A percentile compares a stretch with the other conserved stretches of the same genome.
phyloP scores from a whole-genome alignment of 2,113 vertebrate species.

The Garra rufa region DNA sequence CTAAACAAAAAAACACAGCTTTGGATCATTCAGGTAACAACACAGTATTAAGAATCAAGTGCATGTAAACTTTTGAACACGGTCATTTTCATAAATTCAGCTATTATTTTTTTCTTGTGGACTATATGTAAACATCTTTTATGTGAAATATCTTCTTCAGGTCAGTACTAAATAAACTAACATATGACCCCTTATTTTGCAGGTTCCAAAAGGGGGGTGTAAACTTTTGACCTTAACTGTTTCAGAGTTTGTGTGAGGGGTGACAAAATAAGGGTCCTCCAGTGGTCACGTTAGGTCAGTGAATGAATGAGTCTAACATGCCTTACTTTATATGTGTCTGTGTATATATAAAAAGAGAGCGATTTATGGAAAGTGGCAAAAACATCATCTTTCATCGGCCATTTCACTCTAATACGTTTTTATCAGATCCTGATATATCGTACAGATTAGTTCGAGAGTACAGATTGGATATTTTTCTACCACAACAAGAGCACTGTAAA shows the following conservation, averaged over 20 bases:
- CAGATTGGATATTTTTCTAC: conserved; percentile 54
- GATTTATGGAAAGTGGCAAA: conserved; percentile 2
- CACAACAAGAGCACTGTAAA: conserved; percentile 40
- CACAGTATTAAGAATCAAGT: too few species aligned
- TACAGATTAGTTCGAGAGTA: neutral
- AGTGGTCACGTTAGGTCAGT: neutral
- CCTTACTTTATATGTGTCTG: conserved; percentile 15
- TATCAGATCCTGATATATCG: conserved; percentile 6
- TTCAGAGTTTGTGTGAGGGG: neutral
- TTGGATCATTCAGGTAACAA: too few species aligned
- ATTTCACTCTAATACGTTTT: neutral
- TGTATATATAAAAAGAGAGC: neutral
- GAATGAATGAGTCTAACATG: conserved; percentile 7
- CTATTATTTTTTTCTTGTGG: too few species aligned
- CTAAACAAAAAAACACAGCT: too few species aligned
- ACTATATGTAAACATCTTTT: too few species aligned
- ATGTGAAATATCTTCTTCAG: too few species aligned
- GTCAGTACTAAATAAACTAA: too few species aligned
- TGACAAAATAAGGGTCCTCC: neutral
- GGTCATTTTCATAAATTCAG: too few species aligned
- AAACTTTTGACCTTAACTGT: too few species aligned
- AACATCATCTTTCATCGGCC: neutral
- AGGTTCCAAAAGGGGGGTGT: too few species aligned
- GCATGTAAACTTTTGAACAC: too few species aligned
- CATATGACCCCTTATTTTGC: too few species aligned